Evolutionary conservation across 2,888 invertebrate species (phyloP).

Genomic region (Hesperia comma): DNA sequence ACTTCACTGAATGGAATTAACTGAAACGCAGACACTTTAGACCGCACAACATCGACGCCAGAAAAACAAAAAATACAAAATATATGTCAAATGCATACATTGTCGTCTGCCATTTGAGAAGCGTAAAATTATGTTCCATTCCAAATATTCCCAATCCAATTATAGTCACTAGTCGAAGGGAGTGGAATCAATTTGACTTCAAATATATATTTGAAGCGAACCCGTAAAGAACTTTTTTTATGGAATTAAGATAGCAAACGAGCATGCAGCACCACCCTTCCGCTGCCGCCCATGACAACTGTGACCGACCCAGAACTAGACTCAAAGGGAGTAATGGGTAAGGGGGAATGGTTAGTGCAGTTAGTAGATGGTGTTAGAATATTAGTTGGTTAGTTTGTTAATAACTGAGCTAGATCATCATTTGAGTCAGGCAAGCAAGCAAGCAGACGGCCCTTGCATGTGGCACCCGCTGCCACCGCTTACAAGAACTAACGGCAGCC

Average conservation of each 20-base stretch:
- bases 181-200: slow-evolving; percentile 1
- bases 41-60: background rate
- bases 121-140: background rate
- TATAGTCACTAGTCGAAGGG: background rate
- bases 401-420: background rate
- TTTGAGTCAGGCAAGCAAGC: background rate
- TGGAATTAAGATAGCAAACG: too few relatives aligned
- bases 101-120: background rate
- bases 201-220: background rate
- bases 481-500: too few relatives aligned
- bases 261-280: too few relatives aligned
- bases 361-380: too few relatives aligned
- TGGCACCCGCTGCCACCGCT: background rate
- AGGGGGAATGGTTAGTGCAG: too few relatives aligned
- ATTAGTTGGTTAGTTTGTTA: too few relatives aligned
- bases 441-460: background rate
- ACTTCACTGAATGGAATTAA: too few relatives aligned
- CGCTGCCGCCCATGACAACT: too few relatives aligned
- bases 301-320: too few relatives aligned
- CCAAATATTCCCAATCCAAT: slow-evolving; percentile 1
- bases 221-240: too few relatives aligned
- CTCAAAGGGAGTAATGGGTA: too few relatives aligned
- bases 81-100: background rate
- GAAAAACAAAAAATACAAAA: too few relatives aligned
- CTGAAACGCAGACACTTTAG: background rate